Conservation (phyloP, 2,797 vertebrate species). For the Etheostoma nigrum region DNA sequence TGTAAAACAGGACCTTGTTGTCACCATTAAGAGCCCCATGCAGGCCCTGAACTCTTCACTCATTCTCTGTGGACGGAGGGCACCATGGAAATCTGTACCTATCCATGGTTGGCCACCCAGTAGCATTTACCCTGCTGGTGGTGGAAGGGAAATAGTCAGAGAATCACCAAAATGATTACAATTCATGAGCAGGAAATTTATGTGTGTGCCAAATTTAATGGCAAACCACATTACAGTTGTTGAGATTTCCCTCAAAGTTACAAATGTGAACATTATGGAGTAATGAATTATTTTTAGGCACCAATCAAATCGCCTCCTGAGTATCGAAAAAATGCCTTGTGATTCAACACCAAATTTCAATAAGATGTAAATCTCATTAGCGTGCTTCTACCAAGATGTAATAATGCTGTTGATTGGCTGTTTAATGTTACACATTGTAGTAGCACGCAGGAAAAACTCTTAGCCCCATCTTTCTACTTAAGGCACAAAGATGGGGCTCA, state of each 20-base stretch:
- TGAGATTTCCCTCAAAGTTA: background rate
- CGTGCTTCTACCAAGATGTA: no score
- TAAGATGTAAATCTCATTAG: no score
- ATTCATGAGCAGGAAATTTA: background rate
- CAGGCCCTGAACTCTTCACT: background rate
- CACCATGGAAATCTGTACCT: background rate
- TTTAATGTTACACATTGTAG: no score
- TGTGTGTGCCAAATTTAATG: background rate
- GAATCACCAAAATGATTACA: background rate
- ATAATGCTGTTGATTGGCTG: no score
- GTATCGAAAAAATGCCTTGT: no score
- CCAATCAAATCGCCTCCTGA: no score
- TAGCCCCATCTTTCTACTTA: no score
- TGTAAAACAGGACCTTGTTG: conserved; percentile 14
- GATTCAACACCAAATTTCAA: no score
- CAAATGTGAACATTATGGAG: background rate
- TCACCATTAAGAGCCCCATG: background rate
- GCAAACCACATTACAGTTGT: background rate
- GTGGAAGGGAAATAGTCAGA: background rate
- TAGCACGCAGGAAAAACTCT: no score
- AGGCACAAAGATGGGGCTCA: no score
- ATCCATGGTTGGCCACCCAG: background rate
- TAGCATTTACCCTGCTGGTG: background rate
- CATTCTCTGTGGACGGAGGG: background rate
- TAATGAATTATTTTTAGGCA: no score